A percentile compares a stretch with the other conserved stretches of the same genome.
phyloP scores from a whole-genome alignment of 2,797 vertebrate genomes.

The Rhinella marina region DNA sequence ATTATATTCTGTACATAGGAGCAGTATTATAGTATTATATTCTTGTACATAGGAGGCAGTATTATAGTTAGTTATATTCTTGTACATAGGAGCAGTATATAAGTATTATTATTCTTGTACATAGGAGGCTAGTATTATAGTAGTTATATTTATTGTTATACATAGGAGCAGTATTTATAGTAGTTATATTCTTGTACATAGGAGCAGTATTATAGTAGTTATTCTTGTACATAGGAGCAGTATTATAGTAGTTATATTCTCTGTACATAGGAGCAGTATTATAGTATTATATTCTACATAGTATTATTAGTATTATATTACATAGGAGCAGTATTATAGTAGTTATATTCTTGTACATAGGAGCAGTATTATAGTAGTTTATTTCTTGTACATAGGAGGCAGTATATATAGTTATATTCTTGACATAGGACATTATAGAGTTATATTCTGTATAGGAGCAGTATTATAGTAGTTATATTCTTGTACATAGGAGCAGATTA shows the following conservation, averaged over 20 bases:
- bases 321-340: slow-evolving; percentile 10
- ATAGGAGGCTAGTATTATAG: neutral
- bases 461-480: slow-evolving; percentile 6
- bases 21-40: slow-evolving; percentile 6
- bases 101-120: neutral
- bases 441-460: too few species aligned
- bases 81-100: slow-evolving; percentile 11
- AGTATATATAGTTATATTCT: slow-evolving; percentile 1
- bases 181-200: slow-evolving; percentile 1
- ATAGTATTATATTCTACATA: slow-evolving; percentile 7
- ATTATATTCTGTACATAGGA: neutral
- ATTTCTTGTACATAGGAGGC: neutral
- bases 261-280: neutral
- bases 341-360: neutral
- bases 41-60: neutral
- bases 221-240: neutral
- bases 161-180: neutral
- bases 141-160: neutral
- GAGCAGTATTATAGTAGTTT: neutral
- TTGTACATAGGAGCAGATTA: neutral
- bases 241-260: slow-evolving; percentile 7
- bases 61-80: slow-evolving; percentile 7
- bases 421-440: neutral
- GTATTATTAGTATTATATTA: too few species aligned
- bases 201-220: slow-evolving; percentile 1